Evolutionary conservation across 2,113 vertebrate species (phyloP).

Genomic region (Balaenoptera acutorostrata): DNA sequence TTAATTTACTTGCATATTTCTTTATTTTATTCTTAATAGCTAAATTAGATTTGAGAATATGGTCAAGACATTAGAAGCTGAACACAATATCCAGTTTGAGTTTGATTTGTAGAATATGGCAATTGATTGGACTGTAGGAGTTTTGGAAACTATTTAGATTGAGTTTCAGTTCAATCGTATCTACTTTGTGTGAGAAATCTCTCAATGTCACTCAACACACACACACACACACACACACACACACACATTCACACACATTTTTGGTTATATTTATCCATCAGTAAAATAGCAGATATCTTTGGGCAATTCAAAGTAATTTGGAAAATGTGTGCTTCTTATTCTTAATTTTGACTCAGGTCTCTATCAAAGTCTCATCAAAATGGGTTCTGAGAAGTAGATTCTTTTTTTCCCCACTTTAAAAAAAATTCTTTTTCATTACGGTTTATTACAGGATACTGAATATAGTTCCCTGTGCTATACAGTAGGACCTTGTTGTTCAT

Average conservation of each 20-base stretch:
- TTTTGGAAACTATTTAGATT: neutral
- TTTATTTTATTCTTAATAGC: neutral
- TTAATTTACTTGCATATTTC: neutral
- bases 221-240: neutral
- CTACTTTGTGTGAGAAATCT: neutral
- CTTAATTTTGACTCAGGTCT: neutral
- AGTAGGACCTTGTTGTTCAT: neutral
- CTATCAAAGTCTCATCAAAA: neutral
- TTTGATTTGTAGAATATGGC: neutral
- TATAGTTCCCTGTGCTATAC: neutral
- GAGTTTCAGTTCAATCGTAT: neutral
- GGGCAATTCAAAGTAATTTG: neutral
- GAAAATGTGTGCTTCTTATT: neutral
- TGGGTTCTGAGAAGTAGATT: neutral
- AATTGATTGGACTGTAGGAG: neutral
- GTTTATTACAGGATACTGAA: neutral
- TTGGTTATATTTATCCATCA: neutral
- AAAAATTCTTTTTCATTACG: neutral
- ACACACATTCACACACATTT: neutral
- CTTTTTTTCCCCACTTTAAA: neutral
- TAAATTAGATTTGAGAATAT: neutral
- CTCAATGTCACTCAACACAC: neutral
- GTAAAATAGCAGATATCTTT: neutral
- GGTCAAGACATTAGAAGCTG: neutral
- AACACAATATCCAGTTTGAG: neutral